Evolutionary conservation across 2,888 invertebrate species (phyloP).

Genomic region (Ennomos erosarius): DNA sequence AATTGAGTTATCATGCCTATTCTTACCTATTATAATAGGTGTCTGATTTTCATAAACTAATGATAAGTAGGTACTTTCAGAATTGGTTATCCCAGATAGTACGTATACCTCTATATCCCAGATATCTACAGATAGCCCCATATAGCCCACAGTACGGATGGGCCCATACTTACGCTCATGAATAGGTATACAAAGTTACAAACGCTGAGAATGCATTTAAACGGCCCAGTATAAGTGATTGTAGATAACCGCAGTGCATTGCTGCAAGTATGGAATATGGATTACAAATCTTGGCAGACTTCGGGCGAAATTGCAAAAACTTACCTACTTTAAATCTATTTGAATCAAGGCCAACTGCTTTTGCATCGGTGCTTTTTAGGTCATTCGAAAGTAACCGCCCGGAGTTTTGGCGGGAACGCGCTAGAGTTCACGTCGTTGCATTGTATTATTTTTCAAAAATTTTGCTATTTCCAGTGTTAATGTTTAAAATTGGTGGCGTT

Average conservation of each 20-base stretch:
- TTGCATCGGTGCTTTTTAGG: conserved; percentile 1
- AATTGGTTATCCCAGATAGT: conserved; percentile 14
- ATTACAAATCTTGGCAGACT: conserved; percentile 17
- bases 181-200: no score
- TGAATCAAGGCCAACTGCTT: conserved; percentile 9
- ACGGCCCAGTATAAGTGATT: conserved; percentile 37
- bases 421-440: no score
- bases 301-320: conserved; percentile 5
- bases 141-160: conserved; percentile 5
- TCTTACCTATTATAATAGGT: no score
- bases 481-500: no score
- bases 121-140: no score
- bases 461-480: no score
- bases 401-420: no score
- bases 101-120: no score
- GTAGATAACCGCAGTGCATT: conserved; percentile 4
- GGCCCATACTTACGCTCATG: conserved; percentile 20
- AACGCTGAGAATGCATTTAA: conserved; percentile 28
- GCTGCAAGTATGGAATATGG: conserved; percentile 24
- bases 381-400: not conserved
- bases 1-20: no score
- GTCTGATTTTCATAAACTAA: not conserved
- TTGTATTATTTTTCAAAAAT: no score
- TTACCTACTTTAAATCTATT: not conserved
- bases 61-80: conserved; percentile 25